These are phyloP conservation scores for Antheraea mylitta DNA, from an alignment of 1,140 invertebrate species.

Conservation along the genomic window DNA sequence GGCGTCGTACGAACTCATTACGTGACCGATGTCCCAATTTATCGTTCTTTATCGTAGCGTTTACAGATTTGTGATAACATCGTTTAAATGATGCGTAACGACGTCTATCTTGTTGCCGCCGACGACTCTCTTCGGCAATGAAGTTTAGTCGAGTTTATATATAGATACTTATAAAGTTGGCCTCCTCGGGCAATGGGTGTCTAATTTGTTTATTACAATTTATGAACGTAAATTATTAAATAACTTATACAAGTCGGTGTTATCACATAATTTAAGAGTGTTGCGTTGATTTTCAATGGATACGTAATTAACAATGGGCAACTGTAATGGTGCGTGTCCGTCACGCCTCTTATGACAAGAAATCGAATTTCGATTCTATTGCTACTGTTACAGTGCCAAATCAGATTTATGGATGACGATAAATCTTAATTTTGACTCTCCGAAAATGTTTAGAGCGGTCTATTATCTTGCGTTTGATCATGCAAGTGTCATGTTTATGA, in stretches of 20 bases:
- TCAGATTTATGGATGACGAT: background rate
- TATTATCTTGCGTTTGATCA: background rate
- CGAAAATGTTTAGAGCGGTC: background rate
- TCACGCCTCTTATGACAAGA: conserved; percentile 1
- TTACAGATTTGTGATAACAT: conserved; percentile 59
- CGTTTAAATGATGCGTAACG: conserved; percentile 60
- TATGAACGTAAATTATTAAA: conserved; percentile 36
- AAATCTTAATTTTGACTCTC: background rate
- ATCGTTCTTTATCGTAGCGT: conserved; percentile 43
- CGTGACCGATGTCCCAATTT: conserved; percentile 44
- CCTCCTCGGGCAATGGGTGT: conserved; percentile 15
- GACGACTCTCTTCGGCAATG: conserved; percentile 27
- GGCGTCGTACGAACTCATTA: conserved; percentile 36
- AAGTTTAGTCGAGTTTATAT: conserved; percentile 48
- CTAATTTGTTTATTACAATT: conserved; percentile 40
- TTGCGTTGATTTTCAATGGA: conserved; percentile 15
- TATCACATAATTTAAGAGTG: conserved; percentile 34
- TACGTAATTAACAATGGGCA: conserved; percentile 10
- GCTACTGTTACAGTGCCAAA: background rate
- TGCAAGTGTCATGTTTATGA: background rate
- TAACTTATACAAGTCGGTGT: conserved; percentile 19
- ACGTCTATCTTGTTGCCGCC: conserved; percentile 36
- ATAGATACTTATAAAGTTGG: conserved; percentile 37
- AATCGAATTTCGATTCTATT: background rate
- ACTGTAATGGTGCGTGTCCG: conserved; percentile 8